Percentiles rank a stretch among this genome's conserved stretches.
phyloP scores from a whole-genome alignment of 2,888 invertebrate species.

The Protonemura montana region DNA sequence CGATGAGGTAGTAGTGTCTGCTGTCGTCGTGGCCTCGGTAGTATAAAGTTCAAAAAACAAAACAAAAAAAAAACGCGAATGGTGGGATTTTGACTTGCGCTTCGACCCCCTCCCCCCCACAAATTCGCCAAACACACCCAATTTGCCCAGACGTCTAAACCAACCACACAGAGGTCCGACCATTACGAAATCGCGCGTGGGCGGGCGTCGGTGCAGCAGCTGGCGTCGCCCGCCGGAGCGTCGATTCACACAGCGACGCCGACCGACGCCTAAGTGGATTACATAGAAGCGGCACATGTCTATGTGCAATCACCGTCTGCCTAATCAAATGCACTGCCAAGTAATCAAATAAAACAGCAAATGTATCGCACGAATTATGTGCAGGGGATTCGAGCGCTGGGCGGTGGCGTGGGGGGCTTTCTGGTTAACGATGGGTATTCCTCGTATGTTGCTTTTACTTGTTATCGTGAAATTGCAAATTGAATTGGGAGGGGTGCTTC shows the following conservation, averaged over 20 bases:
- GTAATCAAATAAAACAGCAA: neutral
- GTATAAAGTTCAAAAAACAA: no score
- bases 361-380: neutral
- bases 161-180: no score
- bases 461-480: neutral
- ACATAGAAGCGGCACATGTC: neutral
- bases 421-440: neutral
- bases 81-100: no score
- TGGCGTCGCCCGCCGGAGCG: neutral
- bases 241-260: neutral
- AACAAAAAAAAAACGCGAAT: no score
- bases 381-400: neutral
- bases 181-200: neutral
- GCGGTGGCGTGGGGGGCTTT: neutral
- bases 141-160: no score
- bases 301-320: neutral
- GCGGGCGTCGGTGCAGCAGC: neutral
- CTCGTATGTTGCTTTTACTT: slow-evolving; percentile 1
- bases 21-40: no score
- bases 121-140: no score
- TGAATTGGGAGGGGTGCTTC: neutral
- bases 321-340: neutral
- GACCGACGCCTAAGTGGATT: neutral
- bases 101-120: no score
- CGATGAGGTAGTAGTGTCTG: no score